Evolutionary conservation across 2,888 invertebrate species (phyloP), one percentile per base, ranked within the genome.

Genomic region (Poecilus cupreus): DNA sequence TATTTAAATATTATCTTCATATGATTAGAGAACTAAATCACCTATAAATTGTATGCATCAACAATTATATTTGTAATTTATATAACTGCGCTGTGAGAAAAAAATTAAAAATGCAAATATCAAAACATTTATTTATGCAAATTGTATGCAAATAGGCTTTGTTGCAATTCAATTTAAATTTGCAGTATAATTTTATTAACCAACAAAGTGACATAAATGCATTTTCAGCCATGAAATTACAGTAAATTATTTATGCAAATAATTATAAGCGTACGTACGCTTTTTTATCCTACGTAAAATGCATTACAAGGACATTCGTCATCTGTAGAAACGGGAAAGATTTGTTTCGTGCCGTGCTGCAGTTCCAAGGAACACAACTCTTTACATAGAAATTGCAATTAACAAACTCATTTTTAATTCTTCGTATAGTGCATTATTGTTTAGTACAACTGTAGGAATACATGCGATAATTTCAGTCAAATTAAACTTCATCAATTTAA

Each of bases 111-210:
- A 20, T 57, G 16, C 32, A 54, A 24, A 43, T 49, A 24, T 20
- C 37, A 54, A 39, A 75, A 57, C 37, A 76, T 76, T 54, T 57
- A 76, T 32, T 26, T 32, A 76, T 76, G 76, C 57, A 76, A 76
- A 76, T 76, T 16, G 18, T 16, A 54, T 76, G 51, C 57, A 76
- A 76, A 76, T 76, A 76, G 22, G 51, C 39, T 76, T 54, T 57
- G 76, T 76, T 76, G 39, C 76, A 39, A 54, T 76, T 76, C 76
- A 76, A 76, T 54, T 54, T 76, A 39, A 76, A 76, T 76, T 76
- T 76, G 37, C 76, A 76, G 32, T 54, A 54, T 57, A 76, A 54
- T 54, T 75, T 51, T 75, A 54, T 75, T 54, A 54, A 54, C 75
- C 20, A 54, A 49, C 75, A 49, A 54, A 75, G 20, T 76, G 76